These are phyloP conservation scores for Drosophila kuntzei DNA, from an alignment of 2,888 invertebrate species.

Conservation along the genomic window DNA sequence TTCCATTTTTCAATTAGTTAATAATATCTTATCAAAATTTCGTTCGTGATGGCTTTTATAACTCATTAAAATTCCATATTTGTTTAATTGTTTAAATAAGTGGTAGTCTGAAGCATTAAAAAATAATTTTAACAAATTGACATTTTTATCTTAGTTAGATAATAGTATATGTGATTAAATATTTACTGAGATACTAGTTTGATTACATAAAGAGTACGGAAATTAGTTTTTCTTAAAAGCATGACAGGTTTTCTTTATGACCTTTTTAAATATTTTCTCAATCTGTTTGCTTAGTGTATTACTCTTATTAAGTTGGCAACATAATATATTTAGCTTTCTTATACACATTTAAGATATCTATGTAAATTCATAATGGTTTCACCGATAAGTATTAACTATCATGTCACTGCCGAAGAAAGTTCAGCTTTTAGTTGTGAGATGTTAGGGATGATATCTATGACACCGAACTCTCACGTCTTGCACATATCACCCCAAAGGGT, in stretches of 20 bases:
- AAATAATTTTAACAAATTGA: background rate
- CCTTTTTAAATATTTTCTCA: background rate
- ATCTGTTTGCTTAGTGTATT: constrained; percentile 1
- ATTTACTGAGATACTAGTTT: background rate
- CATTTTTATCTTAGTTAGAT: background rate
- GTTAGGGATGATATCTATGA: constrained; percentile 42
- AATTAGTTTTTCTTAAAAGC: background rate
- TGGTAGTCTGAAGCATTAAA: background rate
- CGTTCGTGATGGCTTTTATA: background rate
- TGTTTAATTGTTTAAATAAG: background rate
- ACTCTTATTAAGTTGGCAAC: background rate
- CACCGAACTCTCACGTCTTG: constrained; percentile 21
- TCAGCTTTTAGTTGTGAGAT: constrained; percentile 37
- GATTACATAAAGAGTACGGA: background rate
- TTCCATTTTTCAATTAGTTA: constrained; percentile 18
- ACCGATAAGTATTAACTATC: constrained; percentile 48
- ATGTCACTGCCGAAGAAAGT: constrained; percentile 37
- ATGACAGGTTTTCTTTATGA: background rate
- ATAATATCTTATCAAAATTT: constrained; percentile 6
- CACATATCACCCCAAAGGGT: constrained; percentile 62
- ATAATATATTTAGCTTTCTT: constrained; percentile 4
- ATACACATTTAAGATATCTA: constrained; percentile 20
- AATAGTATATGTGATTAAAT: background rate
- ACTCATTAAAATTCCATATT: background rate
- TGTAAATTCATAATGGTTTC: constrained; percentile 43